Evolutionary conservation across 2,113 vertebrate species (phyloP), one percentile per base, ranked within the genome.

Genomic region (Anoura caudifer): DNA sequence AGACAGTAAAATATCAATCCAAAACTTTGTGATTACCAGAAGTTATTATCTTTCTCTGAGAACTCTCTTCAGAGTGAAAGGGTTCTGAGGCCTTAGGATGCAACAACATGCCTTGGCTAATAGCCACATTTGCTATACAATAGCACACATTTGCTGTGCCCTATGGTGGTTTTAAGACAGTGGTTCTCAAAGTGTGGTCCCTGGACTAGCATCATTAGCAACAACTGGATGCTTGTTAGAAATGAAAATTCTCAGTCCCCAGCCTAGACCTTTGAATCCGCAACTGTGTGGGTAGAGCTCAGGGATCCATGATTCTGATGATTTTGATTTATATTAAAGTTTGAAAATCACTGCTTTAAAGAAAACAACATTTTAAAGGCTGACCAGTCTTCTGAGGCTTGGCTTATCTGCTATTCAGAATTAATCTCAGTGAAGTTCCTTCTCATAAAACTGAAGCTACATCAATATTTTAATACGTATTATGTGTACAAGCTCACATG

Each of bases 1-100:
- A 86, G 47, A 54, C 20, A 70, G 19, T 79, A 31, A 47, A 67
- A 26, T 65, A 76, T 38, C 12, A 77, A 24, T 61, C 12, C 85
- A 79, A 56, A 43, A 91, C 77, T 95, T 89, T 31, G 72, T 80
- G 38, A 43, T 89, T 94, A 70, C 61, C 54, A 47, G 83, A 82
- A 59, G 45, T 95, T 73, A 87, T n/a, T 97, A 80, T 73, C 93
- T 92, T 73, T 20, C 63, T 83, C 2, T 56, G 8, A 77, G 24
- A 22, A 80, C 73, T 95, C 8, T 86, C 69, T 87, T 88, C 50
- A 52, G 5, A 59, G 24, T 43, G 28, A 59, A 61, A 19, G 59
- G 13, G 22, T 81, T 94, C 33, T 75, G 45, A 65, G 5, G 28
- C 9, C 38, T 82, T 73, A 91, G 9, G 31, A 63, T 93, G 26